Conservation (phyloP, 2,888 invertebrate species). For the Dicycla oo region DNA sequence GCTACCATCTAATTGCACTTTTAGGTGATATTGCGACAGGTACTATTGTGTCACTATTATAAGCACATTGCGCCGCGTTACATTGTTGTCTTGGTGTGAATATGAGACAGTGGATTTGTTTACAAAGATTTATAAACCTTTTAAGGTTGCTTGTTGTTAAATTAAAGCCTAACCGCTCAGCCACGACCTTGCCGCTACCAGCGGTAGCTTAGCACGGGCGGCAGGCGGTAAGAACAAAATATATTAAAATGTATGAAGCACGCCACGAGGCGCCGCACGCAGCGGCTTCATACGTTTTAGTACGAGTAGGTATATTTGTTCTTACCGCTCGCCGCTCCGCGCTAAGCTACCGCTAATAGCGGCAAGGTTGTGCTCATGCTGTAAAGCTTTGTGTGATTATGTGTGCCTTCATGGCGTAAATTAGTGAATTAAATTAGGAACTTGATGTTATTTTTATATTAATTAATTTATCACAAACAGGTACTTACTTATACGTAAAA, state of each 20-base stretch:
- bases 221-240: too few relatives aligned
- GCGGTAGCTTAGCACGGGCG: too few relatives aligned
- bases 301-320: too few relatives aligned
- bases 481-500: background rate
- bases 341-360: too few relatives aligned
- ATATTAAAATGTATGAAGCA: too few relatives aligned
- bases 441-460: slow-evolving; percentile 37
- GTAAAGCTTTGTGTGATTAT: slow-evolving; percentile 27
- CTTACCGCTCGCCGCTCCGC: too few relatives aligned
- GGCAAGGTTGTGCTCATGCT: too few relatives aligned
- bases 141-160: slow-evolving; percentile 23
- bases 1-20: background rate
- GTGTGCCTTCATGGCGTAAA: slow-evolving; percentile 39
- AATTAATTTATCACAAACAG: slow-evolving; percentile 51
- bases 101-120: background rate
- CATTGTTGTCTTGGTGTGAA: background rate
- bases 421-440: slow-evolving; percentile 6
- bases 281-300: too few relatives aligned
- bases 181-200: too few relatives aligned
- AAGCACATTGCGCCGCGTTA: background rate
- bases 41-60: background rate
- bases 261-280: too few relatives aligned
- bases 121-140: background rate
- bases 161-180: slow-evolving; percentile 4
- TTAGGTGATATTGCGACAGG: background rate